Evolutionary conservation across 2,888 invertebrate species (phyloP).

Genomic region (Diadegma fenestrale): DNA sequence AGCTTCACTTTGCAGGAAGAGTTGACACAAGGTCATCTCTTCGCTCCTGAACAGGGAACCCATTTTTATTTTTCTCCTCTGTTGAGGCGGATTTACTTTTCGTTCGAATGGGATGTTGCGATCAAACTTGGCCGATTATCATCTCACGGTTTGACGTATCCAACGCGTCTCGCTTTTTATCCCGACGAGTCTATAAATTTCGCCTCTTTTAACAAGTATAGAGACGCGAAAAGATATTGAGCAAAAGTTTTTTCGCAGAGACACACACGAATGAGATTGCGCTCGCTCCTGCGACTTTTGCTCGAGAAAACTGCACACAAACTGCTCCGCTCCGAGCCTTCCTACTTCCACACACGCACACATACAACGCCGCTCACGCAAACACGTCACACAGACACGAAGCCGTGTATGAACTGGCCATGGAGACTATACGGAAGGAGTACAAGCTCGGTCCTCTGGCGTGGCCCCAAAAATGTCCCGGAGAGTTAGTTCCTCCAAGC

Average conservation of each 20-base stretch:
- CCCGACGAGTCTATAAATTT: not conserved
- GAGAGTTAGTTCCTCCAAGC: too few species aligned
- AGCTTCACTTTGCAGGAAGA: conserved; percentile 99
- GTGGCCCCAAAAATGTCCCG: too few species aligned
- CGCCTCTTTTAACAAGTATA: conserved; percentile 5
- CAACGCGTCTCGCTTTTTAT: not conserved
- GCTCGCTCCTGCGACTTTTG: conserved; percentile 57
- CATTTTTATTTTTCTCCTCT: conserved; percentile 86
- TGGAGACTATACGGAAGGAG: too few species aligned
- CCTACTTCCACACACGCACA: conserved; percentile 11
- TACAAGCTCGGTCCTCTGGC: too few species aligned
- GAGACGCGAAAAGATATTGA: not conserved
- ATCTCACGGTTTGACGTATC: conserved; percentile 39
- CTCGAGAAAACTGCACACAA: conserved; percentile 65
- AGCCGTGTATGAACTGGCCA: not conserved
- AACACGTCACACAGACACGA: not conserved
- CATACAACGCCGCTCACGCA: conserved; percentile 13
- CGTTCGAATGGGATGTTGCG: not conserved
- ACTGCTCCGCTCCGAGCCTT: too few species aligned
- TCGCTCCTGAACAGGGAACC: conserved; percentile 98
- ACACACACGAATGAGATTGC: conserved; percentile 13
- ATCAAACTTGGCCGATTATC: conserved; percentile 30
- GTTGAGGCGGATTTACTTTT: conserved; percentile 5
- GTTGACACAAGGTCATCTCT: conserved; percentile 99
- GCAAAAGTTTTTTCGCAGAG: not conserved